Conservation (phyloP, 2,113 vertebrate genomes). For the Pituophis catenifer region DNA sequence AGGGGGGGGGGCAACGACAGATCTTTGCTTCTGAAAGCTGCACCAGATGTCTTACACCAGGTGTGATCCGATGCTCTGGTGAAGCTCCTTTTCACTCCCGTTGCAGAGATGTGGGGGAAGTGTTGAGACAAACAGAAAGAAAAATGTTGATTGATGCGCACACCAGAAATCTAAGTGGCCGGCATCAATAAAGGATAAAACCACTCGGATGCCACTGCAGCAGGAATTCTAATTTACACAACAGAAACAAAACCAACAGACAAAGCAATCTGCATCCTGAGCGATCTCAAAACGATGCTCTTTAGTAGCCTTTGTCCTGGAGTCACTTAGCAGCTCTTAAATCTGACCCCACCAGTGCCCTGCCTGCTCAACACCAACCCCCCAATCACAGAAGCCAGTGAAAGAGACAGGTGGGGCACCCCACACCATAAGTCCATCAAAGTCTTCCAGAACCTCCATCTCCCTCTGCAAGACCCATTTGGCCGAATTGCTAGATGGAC, state of each 20-base stretch:
- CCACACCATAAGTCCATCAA: neutral
- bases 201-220: neutral
- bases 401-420: neutral
- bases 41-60: neutral
- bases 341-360: neutral
- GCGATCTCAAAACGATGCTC: neutral
- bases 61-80: neutral
- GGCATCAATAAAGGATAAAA: neutral
- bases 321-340: neutral
- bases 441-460: neutral
- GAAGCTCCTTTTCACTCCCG: neutral
- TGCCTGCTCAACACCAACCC: neutral
- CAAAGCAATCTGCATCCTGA: neutral
- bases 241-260: neutral
- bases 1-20: neutral
- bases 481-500: neutral
- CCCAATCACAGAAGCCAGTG: neutral
- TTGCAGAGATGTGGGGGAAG: neutral
- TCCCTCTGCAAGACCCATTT: neutral
- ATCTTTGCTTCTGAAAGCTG: neutral
- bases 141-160: neutral
- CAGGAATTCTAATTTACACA: neutral
- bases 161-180: neutral
- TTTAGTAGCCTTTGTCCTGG: neutral
- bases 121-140: neutral